Evolutionary conservation across 2,113 vertebrate species (phyloP).

Genomic region (Heptranchias perlo): DNA sequence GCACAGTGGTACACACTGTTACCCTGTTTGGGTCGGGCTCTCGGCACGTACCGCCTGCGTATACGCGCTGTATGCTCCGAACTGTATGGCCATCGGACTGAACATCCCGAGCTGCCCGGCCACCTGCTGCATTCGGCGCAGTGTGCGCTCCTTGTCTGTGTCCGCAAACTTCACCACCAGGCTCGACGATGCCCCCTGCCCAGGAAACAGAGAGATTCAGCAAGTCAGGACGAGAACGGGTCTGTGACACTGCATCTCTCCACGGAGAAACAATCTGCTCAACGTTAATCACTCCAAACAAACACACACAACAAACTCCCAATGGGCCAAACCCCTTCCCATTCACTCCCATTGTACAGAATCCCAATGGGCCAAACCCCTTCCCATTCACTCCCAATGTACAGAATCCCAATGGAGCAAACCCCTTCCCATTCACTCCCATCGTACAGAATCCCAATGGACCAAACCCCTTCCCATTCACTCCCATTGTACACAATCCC

Average conservation of each 20-base stretch:
- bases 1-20: too few species aligned
- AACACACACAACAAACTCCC: background rate
- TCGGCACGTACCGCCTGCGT: constrained; percentile 75
- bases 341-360: too few species aligned
- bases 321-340: too few species aligned
- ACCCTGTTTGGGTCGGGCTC: too few species aligned
- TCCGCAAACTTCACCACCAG: constrained; percentile 95
- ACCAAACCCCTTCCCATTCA: too few species aligned
- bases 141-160: constrained; percentile 86
- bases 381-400: background rate
- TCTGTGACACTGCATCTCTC: background rate
- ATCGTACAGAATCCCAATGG: too few species aligned
- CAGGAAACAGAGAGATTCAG: background rate
- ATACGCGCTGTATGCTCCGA: constrained; percentile 89
- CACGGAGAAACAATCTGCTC: background rate
- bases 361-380: background rate
- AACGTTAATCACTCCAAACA: background rate
- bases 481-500: too few species aligned
- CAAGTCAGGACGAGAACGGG: too few species aligned
- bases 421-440: too few species aligned
- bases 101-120: constrained; percentile 89
- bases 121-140: constrained; percentile 90
- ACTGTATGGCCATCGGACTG: constrained; percentile 88
- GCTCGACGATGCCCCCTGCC: constrained; percentile 86
- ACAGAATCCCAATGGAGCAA: too few species aligned